phyloP scores from a whole-genome alignment of 2,797 vertebrate genomes.

The Leontocebus nigricollis region DNA sequence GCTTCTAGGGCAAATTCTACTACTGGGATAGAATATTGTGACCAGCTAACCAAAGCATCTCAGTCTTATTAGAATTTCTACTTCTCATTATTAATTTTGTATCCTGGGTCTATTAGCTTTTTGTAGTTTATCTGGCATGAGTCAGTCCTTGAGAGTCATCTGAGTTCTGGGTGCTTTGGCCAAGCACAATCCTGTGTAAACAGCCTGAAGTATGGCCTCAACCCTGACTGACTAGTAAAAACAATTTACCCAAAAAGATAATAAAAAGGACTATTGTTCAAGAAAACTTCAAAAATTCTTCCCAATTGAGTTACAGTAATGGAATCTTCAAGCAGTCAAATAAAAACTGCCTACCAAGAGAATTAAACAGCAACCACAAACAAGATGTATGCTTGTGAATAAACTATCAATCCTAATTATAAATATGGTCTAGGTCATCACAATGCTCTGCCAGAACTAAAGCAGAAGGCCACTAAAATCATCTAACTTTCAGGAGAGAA shows the following conservation, averaged over 20 bases:
- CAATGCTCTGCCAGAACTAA: background rate
- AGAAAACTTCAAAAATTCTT: conserved; percentile 6
- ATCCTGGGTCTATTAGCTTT: background rate
- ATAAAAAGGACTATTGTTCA: background rate
- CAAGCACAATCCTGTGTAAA: background rate
- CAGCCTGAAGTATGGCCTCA: background rate
- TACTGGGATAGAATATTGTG: background rate
- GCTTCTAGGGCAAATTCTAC: background rate
- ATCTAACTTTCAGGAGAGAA: background rate
- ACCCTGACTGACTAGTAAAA: background rate
- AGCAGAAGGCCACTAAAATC: background rate
- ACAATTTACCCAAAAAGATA: background rate
- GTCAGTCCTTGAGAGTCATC: background rate
- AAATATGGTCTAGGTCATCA: background rate
- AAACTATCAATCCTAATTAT: background rate
- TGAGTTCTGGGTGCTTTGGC: background rate
- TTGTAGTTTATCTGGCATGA: background rate
- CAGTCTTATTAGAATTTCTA: background rate
- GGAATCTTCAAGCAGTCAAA: background rate
- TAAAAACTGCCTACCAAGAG: conserved; percentile 25
- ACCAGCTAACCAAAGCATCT: background rate
- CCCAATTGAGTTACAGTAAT: background rate
- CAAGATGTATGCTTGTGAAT: background rate
- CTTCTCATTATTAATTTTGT: background rate
- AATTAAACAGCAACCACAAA: conserved; percentile 27